Percentiles rank a stretch among this genome's conserved stretches.
Conservation (phyloP, 2,888 invertebrate genomes). For the Brachylomia viminalis region DNA sequence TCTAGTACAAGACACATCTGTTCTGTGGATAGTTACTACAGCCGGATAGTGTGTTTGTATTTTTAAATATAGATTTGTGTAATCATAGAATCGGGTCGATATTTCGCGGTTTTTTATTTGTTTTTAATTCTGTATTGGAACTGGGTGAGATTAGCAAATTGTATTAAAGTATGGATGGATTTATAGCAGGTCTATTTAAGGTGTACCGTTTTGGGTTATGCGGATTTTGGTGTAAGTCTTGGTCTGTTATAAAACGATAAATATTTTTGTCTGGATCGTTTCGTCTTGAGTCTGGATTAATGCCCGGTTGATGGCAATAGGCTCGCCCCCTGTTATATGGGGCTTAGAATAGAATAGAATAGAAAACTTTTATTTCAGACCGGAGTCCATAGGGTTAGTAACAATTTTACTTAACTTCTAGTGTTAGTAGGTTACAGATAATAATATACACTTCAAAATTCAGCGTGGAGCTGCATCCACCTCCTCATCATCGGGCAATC, state of each 20-base stretch:
- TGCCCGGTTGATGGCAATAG: too few species aligned
- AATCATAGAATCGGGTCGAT: constrained; percentile 41
- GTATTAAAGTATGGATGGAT: constrained; percentile 5
- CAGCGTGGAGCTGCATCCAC: too few species aligned
- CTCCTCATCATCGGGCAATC: too few species aligned
- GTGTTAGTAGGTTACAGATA: too few species aligned
- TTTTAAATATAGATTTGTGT: constrained; percentile 41
- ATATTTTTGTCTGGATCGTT: too few species aligned
- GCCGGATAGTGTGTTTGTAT: constrained; percentile 36
- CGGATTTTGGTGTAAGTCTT: neutral
- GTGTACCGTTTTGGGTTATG: neutral
- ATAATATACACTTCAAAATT: too few species aligned
- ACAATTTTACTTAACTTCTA: too few species aligned
- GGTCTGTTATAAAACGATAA: neutral
- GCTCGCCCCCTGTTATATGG: too few species aligned
- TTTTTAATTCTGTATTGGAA: constrained; percentile 15
- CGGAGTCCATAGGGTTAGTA: too few species aligned
- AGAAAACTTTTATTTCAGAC: too few species aligned
- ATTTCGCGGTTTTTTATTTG: constrained; percentile 25
- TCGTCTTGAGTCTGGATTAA: too few species aligned
- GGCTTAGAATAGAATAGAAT: too few species aligned
- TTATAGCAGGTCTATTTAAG: neutral
- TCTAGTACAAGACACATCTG: constrained; percentile 46
- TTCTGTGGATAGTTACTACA: constrained; percentile 40
- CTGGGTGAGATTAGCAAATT: constrained; percentile 33